A percentile compares a stretch with the other conserved stretches of the same genome.
phyloP scores from a whole-genome alignment of 53 echinoderm and acorn worm genomes.

The Apostichopus leukothele region DNA sequence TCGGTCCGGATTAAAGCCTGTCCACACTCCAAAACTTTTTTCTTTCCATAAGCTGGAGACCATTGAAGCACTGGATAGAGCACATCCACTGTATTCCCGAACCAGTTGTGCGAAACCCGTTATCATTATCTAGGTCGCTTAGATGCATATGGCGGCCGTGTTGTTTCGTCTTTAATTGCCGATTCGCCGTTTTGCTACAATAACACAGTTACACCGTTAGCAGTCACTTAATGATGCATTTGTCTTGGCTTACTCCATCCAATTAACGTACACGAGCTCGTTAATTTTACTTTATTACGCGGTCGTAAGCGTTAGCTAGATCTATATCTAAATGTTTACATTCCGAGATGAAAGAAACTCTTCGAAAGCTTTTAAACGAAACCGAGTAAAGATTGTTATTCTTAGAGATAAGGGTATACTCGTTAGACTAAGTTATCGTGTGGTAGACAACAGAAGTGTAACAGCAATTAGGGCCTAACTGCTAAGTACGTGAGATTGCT shows the following conservation, averaged over 20 bases:
- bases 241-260: neutral
- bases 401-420: constrained; percentile 24
- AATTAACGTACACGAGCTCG: constrained; percentile 26
- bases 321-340: constrained; percentile 45
- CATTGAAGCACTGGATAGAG: too few species aligned
- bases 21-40: too few species aligned
- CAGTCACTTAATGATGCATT: constrained; percentile 13
- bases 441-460: constrained; percentile 6
- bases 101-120: too few species aligned
- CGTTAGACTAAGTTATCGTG: constrained; percentile 15
- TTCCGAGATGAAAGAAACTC: constrained; percentile 30
- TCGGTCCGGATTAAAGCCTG: too few species aligned
- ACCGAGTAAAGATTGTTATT: constrained; percentile 31
- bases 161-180: neutral
- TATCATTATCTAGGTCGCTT: too few species aligned
- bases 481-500: constrained; percentile 29
- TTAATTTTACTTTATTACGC: constrained; percentile 21
- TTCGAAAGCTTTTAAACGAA: constrained; percentile 33
- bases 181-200: neutral
- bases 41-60: too few species aligned
- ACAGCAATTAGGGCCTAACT: constrained; percentile 8
- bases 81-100: too few species aligned
- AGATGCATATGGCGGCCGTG: too few species aligned
- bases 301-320: neutral
- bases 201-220: neutral